Percentiles rank a stretch among this genome's conserved stretches.
Conservation (phyloP, 2,888 invertebrate genomes). For the Calephelis perditalis region DNA sequence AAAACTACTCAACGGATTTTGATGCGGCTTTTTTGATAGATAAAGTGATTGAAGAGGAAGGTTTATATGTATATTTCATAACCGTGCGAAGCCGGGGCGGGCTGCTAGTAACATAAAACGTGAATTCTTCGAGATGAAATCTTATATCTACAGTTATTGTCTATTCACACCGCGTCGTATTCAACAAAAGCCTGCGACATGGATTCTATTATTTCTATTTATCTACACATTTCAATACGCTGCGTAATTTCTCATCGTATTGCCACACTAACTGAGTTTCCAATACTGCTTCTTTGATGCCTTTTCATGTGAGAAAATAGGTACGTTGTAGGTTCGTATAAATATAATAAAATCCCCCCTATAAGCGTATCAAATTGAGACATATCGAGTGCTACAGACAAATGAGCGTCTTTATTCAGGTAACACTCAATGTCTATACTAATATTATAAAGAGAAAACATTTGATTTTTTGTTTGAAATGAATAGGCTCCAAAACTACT, state of each 20-base stretch:
- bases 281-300: slow-evolving; percentile 43
- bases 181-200: neutral
- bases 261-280: slow-evolving; percentile 23
- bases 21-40: too few relatives aligned
- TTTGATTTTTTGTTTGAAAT: too few relatives aligned
- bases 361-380: slow-evolving; percentile 26
- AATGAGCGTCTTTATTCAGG: slow-evolving; percentile 7
- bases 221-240: slow-evolving; percentile 10
- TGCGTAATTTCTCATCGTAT: slow-evolving; percentile 22
- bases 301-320: slow-evolving; percentile 51
- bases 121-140: too few relatives aligned
- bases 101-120: too few relatives aligned
- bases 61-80: too few relatives aligned
- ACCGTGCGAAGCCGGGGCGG: too few relatives aligned
- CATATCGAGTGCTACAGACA: slow-evolving; percentile 3
- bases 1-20: too few relatives aligned
- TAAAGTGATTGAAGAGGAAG: too few relatives aligned
- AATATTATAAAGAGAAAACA: too few relatives aligned
- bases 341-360: slow-evolving; percentile 48
- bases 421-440: too few relatives aligned
- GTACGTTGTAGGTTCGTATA: slow-evolving; percentile 38
- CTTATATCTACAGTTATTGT: too few relatives aligned
- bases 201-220: neutral
- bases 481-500: too few relatives aligned
- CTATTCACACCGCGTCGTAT: neutral